Evolutionary conservation across 2,888 invertebrate genomes (phyloP).

Genomic region (Troides helena): DNA sequence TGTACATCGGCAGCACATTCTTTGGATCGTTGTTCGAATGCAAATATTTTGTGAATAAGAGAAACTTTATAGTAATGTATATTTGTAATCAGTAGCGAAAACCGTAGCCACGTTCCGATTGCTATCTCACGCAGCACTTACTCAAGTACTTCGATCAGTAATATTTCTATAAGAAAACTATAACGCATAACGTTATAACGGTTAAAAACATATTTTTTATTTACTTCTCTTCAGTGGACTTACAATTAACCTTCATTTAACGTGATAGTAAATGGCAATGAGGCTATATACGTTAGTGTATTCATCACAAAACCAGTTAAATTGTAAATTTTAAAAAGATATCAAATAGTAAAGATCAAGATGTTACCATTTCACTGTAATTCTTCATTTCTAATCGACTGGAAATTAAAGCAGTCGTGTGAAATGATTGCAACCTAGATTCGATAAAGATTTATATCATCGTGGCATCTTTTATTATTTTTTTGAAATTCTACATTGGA

Average conservation of each 20-base stretch:
- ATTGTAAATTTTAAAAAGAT: background rate
- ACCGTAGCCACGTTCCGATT: no score
- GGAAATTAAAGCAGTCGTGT: constrained; percentile 50
- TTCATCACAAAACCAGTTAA: background rate
- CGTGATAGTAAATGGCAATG: background rate
- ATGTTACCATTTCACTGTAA: constrained; percentile 47
- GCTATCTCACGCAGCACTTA: no score
- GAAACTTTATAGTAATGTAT: no score
- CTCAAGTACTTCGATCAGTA: no score
- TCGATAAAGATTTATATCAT: constrained; percentile 36
- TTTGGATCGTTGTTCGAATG: no score
- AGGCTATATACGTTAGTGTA: no score
- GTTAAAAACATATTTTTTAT: background rate
- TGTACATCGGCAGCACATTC: no score
- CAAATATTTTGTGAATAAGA: no score
- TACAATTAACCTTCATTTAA: background rate
- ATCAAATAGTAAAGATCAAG: constrained; percentile 42
- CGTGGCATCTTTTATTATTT: constrained; percentile 18
- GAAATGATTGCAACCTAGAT: constrained; percentile 47
- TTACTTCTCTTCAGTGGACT: no score
- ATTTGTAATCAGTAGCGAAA: no score
- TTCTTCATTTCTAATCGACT: constrained; percentile 39
- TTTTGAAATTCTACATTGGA: constrained; percentile 30
- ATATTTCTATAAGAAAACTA: background rate
- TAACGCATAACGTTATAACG: background rate